Evolutionary conservation across 2,113 vertebrate species (phyloP), one percentile per base, ranked within the genome.

Genomic region (Cheilinus undulatus): DNA sequence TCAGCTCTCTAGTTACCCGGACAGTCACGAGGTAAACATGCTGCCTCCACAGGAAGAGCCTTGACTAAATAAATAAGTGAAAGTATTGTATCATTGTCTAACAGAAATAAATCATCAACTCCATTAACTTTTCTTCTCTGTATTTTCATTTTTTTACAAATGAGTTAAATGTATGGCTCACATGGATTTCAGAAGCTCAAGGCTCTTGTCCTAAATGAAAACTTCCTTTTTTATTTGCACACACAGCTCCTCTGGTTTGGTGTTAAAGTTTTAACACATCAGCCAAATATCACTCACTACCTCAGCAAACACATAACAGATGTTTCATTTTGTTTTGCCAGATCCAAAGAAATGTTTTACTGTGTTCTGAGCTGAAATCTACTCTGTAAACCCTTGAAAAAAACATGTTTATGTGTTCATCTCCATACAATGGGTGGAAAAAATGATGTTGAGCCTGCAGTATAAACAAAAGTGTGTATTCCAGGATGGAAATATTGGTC

Each of bases 381-480:
- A 74, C 76, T 66, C 60, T 34, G 26, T 57, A 76, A 87, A 83
- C 68, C 56, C n/a, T 42, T 38, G 54, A 26, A 17, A 43, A n/a
- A 75, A 82, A 76, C 57, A 62, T 78, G 80, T 87, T 84, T 50
- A 75, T 56, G 34, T 58, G 38, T 75, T 78, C 65, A 59, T 73
- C 38, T 48, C 49, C 78, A 84, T 84, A 89, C 86, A 86, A 75
- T 60, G 28, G 48, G 30, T 57, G 40, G 34, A 60, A 24, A 71
- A 77, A 73, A 57, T 22, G 71, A 84, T 52, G 79, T 73, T 73
- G 50, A 32, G 46, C 50, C 68, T 24, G 53, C 43, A 17, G 60
- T 19, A 65, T 69, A 82, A 73, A 84, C 81, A 86, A 43, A 50
- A 46, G 69, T 22, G 51, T 70, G 54, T 58, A 62, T 68, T 65